Conservation (phyloP, 2,113 vertebrate genomes). For the Halichoerus grypus region DNA sequence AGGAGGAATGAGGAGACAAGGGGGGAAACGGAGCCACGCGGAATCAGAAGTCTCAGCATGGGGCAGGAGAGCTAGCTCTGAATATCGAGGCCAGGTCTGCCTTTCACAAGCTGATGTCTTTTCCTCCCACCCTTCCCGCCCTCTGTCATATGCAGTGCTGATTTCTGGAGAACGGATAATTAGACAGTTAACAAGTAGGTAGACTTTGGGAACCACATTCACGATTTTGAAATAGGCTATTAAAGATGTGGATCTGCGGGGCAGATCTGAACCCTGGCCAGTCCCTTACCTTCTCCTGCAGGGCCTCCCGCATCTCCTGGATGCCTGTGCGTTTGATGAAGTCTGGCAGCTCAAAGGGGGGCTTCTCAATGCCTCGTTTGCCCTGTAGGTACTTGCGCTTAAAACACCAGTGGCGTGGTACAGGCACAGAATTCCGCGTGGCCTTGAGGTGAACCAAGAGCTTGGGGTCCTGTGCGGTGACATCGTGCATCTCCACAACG, state of each 20-base stretch:
- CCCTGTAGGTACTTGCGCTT: conserved; percentile 94
- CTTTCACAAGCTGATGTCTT: neutral
- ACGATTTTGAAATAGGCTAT: neutral
- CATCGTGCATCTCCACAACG: conserved; percentile 97
- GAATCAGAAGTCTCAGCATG: neutral
- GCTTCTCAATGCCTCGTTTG: conserved; percentile 97
- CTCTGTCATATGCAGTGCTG: neutral
- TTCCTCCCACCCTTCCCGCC: too few species aligned
- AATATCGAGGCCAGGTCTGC: neutral
- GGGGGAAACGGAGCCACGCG: neutral
- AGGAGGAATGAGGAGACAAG: neutral
- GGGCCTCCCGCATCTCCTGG: conserved; percentile 97
- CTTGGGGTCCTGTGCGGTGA: conserved; percentile 96
- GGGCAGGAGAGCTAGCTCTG: too few species aligned
- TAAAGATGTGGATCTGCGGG: neutral
- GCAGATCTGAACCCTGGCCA: neutral
- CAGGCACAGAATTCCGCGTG: conserved; percentile 95
- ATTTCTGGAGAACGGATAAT: neutral
- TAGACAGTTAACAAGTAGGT: neutral
- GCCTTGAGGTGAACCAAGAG: conserved; percentile 96
- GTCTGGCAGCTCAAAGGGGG: conserved; percentile 95
- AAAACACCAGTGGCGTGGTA: conserved; percentile 92
- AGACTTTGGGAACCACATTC: neutral
- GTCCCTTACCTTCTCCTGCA: conserved; percentile 94
- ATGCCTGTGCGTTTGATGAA: conserved; percentile 97